Percentiles rank a stretch among this genome's conserved stretches.
These are phyloP conservation scores for Cirrhinus molitorella DNA, from an alignment of 2,797 vertebrate species.

Conservation along the genomic window DNA sequence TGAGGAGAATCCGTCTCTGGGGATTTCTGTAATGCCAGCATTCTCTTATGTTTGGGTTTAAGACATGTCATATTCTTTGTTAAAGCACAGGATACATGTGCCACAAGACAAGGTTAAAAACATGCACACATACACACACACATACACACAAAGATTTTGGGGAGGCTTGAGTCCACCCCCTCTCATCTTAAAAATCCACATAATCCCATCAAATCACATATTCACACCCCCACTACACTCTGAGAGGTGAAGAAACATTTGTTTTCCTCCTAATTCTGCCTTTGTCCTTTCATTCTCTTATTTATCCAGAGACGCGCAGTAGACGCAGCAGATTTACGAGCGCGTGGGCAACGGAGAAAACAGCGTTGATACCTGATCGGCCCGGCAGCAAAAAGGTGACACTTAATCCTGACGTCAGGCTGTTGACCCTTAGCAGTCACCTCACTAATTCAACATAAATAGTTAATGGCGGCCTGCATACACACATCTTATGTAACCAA, in stretches of 20 bases:
- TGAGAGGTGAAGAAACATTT: constrained; percentile 48
- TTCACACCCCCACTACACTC: constrained; percentile 44
- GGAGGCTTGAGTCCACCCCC: constrained; percentile 53
- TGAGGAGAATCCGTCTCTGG: constrained; percentile 18
- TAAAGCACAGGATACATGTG: constrained; percentile 36
- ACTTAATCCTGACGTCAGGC: constrained; percentile 63
- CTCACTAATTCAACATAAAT: constrained; percentile 62
- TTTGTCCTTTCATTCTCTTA: constrained; percentile 27
- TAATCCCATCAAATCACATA: constrained; percentile 56
- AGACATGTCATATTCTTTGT: constrained; percentile 45
- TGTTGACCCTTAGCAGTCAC: constrained; percentile 65
- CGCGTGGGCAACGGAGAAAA: constrained; percentile 45
- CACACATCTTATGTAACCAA: constrained; percentile 60
- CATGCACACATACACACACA: constrained; percentile 17
- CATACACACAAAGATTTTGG: constrained; percentile 40
- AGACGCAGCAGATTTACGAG: constrained; percentile 50
- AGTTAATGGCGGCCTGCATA: constrained; percentile 58
- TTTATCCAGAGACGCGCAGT: constrained; percentile 22
- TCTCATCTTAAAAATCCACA: constrained; percentile 71
- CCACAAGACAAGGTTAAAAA: constrained; percentile 30
- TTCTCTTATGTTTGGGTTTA: constrained; percentile 40
- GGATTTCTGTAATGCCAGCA: constrained; percentile 33
- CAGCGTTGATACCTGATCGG: constrained; percentile 54
- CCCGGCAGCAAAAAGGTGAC: constrained; percentile 60
- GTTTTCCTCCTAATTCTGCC: constrained; percentile 45